phyloP scores from a whole-genome alignment of 2,888 invertebrate species.

The Ormia ochracea region DNA sequence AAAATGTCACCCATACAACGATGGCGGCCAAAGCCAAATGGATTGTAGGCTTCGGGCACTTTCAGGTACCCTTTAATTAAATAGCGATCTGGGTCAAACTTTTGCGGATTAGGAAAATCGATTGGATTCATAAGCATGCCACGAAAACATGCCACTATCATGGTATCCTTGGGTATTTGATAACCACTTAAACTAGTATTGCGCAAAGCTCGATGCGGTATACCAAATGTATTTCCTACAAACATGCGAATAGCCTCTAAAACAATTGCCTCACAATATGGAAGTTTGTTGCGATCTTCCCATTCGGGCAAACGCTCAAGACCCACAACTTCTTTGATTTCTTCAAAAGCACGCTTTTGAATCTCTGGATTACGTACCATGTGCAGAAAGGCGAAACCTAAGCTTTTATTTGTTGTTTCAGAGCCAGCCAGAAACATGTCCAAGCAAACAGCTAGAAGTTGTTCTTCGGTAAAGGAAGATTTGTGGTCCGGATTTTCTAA shows the following conservation, averaged over 20 bases:
- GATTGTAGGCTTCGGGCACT: constrained; percentile 84
- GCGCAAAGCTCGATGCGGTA: constrained; percentile 86
- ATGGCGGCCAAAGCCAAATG: constrained; percentile 87
- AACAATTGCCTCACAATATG: constrained; percentile 87
- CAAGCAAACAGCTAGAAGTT: constrained; percentile 87
- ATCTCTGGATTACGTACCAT: constrained; percentile 84
- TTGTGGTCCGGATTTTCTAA: constrained; percentile 80
- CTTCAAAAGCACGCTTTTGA: constrained; percentile 85
- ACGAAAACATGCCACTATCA: constrained; percentile 87
- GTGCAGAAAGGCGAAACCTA: constrained; percentile 87
- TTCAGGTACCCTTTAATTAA: constrained; percentile 80
- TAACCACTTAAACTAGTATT: constrained; percentile 85
- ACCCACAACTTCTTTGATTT: constrained; percentile 87
- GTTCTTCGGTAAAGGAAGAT: constrained; percentile 82
- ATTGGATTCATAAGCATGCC: constrained; percentile 83
- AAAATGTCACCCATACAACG: constrained; percentile 89
- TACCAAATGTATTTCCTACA: constrained; percentile 86
- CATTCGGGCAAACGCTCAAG: constrained; percentile 82
- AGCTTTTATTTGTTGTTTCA: constrained; percentile 88
- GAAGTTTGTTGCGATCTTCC: constrained; percentile 86
- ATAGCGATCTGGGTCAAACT: constrained; percentile 87
- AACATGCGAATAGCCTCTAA: constrained; percentile 88
- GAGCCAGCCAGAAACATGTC: constrained; percentile 93
- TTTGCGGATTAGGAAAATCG: constrained; percentile 83
- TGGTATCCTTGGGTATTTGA: constrained; percentile 88